Evolutionary conservation across 2,113 vertebrate species (phyloP), one percentile per base, ranked within the genome.

Genomic region (Nymphicus hollandicus): DNA sequence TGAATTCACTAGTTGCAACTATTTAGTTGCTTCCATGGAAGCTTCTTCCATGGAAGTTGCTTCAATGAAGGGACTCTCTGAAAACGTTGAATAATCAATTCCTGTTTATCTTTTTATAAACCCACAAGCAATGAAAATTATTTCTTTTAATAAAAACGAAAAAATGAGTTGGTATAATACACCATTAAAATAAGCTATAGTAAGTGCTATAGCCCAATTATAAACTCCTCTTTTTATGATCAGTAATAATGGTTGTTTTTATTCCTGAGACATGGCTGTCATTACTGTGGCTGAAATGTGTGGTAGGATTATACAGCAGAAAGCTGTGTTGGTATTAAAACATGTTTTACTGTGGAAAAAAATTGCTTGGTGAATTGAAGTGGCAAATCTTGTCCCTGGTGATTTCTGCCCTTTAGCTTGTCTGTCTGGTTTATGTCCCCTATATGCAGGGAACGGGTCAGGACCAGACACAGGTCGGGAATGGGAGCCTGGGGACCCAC

Each of bases 91-190:
- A 53, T 94, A 94, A 95, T 95, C 68, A 66, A 50, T 65, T 94
- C 49, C 23, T 92, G 27, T 92, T 97, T 95, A 86, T 92, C 46
- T n/a, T 94, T 91, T 91, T 92, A 80, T 92, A 96, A 96, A 88
- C n/a, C 82, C 39, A 52, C 19, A 93, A 91, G 35, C 73, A 71
- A 89, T 66, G 22, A 81, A 89, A 97, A 91, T 83, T 41, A 96
- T 89, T 94, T 96, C 18, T 93, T 97, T 94, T 92, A 96, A 95
- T 95, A 86, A 91, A 95, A 87, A 72, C 14, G 47, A 93, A 88
- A 60, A 97, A 81, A 69, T 25, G 52, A 82, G 37, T 49, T 53
- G 43, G 4, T 85, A 85, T 93, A 96, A 94, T 53, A 79, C 52
- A 35, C 22, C n/a, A 33, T 81, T 81, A 76, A 86, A 95, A 84